Evolutionary conservation across 2,113 vertebrate species (phyloP), one percentile per base, ranked within the genome.

Genomic region (Thymallus thymallus): DNA sequence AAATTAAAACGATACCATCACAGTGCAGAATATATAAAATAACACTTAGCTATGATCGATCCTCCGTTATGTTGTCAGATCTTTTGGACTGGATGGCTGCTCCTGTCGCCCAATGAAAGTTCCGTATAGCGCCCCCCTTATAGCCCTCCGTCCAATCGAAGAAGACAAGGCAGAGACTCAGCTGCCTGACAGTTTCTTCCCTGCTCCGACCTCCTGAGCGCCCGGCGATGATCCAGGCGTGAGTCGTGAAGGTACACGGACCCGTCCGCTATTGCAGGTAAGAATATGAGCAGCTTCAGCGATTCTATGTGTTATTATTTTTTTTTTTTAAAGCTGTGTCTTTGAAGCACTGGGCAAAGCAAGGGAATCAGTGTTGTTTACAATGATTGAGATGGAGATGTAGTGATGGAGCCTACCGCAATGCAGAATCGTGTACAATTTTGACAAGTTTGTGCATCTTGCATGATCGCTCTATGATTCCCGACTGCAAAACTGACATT

Each of bases 181-280:
- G 87, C 88, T 74, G 80, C 82, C 86, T 74, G 80, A 82, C 86
- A 82, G 74, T 84, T 73, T 78, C 84, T 74, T 78, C 75, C 76
- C 81, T 69, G 81, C 83, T 89, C 82, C 63, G 79, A 69, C 80
- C 82, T 89, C 82, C 63, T 61, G 77, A 81, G 86, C 79, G 85
- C 79, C 81, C 76, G 79, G 88, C 80, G 87, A 85, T 51, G 89
- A 89, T 55, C 86, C 85, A 89, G 88, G 88, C 82, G 86, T 67
- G 88, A 65, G 13, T 85, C 82, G 80, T 82, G 85, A 87, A 88
- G 89, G 88, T 85, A 82, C 78, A 76, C 78, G 74, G 84, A 86
- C 84, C 63, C 65, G 79, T 77, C 84, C 79, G 75, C 73, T 63
- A 70, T 83, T 55, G 29, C 87, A 91, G 93, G 93, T 94, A 89